Evolutionary conservation across 1,140 invertebrate genomes (phyloP), one percentile per base, ranked within the genome.

Genomic region (Hesperophylax magnus): DNA sequence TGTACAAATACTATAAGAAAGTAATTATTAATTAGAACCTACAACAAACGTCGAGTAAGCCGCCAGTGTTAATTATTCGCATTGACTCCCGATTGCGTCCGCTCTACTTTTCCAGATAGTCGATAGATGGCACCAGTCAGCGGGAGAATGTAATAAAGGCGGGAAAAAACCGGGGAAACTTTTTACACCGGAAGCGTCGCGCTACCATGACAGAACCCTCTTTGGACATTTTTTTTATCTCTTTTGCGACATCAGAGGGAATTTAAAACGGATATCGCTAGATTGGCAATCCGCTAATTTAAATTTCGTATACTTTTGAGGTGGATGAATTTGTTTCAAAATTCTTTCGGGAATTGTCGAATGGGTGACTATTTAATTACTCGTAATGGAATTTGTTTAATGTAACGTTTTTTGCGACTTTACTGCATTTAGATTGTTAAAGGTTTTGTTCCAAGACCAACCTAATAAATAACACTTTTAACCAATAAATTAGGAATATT

Each of bases 251-350:
- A 67, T 67, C 63, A 67, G 22, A 67, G 63, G 27, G 58, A 61
- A 61, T 61, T 61, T 61, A 34, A 67, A 27, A 34, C 63, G 63
- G 11, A 22, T 67, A 27, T 67, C 22, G 22, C 24, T 31, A 27
- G 63, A 67, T 67, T 67, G 63, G 63, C 63, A 31, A 67, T 39
- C 22, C 22, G 63, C 27, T 67, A 67, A 67, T 67, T 67, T 67
- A 31, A 67, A 67, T 34, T 67, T 34, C 63, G 63, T 39, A 27
- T 67, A 31, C 31, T 22, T 67, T 67, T 39, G 24, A 67, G 24
- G 17, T 61, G 20, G 24, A 9, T 11, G 58, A 61, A 61, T 61
- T 61, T 24, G 39, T 47, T 47, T 47, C 39, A 47, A 3, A 47
- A 47, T 14, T 47, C 9, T 47, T 47, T 14, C 39, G 1, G 39